Base-by-base conservation (phyloP, 2,113 vertebrate species). In the Pelodiscus sinensis region DNA sequence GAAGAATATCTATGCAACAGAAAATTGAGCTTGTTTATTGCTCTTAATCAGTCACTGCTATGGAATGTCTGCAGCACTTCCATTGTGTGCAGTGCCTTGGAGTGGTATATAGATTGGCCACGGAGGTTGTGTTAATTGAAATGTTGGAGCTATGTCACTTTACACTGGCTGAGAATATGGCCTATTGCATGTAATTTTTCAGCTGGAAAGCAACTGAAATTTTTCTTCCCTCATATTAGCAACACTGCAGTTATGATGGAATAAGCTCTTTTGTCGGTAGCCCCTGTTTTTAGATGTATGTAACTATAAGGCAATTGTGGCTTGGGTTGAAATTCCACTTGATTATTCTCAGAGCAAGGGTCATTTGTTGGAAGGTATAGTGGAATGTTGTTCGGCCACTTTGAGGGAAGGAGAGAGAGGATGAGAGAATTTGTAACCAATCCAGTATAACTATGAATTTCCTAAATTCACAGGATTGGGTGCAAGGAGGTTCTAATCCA, bases 231-330 rank as follows among this genome's bases (percentile, higher is more conserved):
- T 85, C 96, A 84, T 94, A 88, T 79, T 85, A 93, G 9, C 90
- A 94, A 4, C 62, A 2, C 1, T 83, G 77, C 84, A 85, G 84
- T 91, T 95, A 87, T 50, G 93, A 91, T 94, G 92, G 77, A 52
- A 31, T 44, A 51, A 44, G 22, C 1, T 57, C 89, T 88, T 71
- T 86, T 89, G 84, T 88, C 89, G 51, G 52, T 92, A 94, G 65
- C 62, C 77, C 83, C 80, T 95, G 89, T 85, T 95, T 96, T 96
- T 94, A 84, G 94, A 92, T 96, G 96, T 93, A 95, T 91, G 7
- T 83, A 95, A 95, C 52, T 79, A 78, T 44, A 44, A 84, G 84
- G 81, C 89, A 50, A 38, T 84, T 93, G 71, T 50, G 50, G 24
- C 22, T 88, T 35, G 65, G 91, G 86, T 55, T 88, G 86, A 92